Evolutionary conservation across 2,113 vertebrate genomes (phyloP), one percentile per base, ranked within the genome.

Genomic region (Crypturellus undulatus): DNA sequence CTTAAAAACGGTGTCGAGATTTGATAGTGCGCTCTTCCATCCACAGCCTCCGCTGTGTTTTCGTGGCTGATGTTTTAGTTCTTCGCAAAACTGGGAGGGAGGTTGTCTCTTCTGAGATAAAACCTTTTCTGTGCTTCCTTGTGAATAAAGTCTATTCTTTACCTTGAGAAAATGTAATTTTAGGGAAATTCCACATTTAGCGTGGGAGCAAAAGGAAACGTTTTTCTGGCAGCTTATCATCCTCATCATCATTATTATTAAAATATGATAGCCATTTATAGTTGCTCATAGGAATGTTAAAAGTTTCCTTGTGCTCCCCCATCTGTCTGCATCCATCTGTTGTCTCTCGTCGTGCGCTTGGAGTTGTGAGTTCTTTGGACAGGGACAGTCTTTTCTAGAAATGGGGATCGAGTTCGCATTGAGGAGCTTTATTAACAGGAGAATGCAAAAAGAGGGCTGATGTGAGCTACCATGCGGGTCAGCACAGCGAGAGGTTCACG

Each of bases 261-360:
- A 95, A 96, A 95, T 89, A 94, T 89, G 93, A 95, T 94, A 94
- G 92, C 95, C 93, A 92, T 94, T 94, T 96, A 93, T 95, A 94
- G 90, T 81, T 87, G 73, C 54, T 96, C 59, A 82, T 67, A 92
- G 90, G 95, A 96, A 95, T 95, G 95, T 96, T 96, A 94, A 89
- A 96, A 96, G 96, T 97, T 95, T 97, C 89, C 89, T 94, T 91
- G 89, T 93, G 78, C 84, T 95, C 63, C 91, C 94, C 91, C 92
- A 93, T 96, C 95, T 97, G 96, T 96, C 95, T 94, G 75, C 63
- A 92, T 94, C 92, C 96, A 95, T 97, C 96, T 97, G 96, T 92
- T 96, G 89, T 91, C 91, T 96, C 95, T 94, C 95, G 95, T 95
- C 87, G 87, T 92, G 49, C 49, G n/a, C 62, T 89, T 89, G 70